Evolutionary conservation across 2,888 invertebrate species (phyloP), one percentile per base, ranked within the genome.

Genomic region (Tuberolachnus salignus): DNA sequence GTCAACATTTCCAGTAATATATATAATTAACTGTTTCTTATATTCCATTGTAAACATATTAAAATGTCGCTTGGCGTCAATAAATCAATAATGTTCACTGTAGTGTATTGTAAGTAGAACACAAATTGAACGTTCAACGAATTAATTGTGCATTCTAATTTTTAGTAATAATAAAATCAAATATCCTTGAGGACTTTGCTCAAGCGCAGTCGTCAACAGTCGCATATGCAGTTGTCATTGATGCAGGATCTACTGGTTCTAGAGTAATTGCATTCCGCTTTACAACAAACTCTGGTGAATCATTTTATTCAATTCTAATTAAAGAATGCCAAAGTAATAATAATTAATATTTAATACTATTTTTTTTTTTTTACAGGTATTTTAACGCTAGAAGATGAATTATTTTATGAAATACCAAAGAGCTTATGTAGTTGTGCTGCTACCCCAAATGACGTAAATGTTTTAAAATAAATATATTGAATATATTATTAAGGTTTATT

Each of bases 241-340:
- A 97, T 86, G 97, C 96, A 6, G 97, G 97, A 2, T 96, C 95
- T 80, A 97, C 97, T 0, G 97, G 97, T 1, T 92, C 94, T 81
- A 89, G 97, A 83, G 91, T 94, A 26, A 86, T 94, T 81, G 93
- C 93, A 8, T 94, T 93, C 85, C 91, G 91, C 83, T 94, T 95
- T 86, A 92, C 94, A 84, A 90, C 92, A 84, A 92, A 93, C 23
- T 89, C 91, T 86, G 89, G 91, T 91, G 83, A 83, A 83, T 19
- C n/a, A 59, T 59, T 34, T 61, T 49, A 53, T 23, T 13, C 19
- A n/a, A n/a, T n/a, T n/a, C n/a, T n/a, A n/a, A n/a, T n/a, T n/a
- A n/a, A n/a, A n/a, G n/a, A 16, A 59, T 51, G n/a, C 46, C 2
- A 21, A 67, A 53, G 6, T 46, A 63, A 13, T 74, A 51, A 11